A percentile compares a stretch with the other conserved stretches of the same genome.
Evolutionary conservation across 2,888 invertebrate genomes (phyloP).

Genomic region (Zhuqinia jingwanae): DNA sequence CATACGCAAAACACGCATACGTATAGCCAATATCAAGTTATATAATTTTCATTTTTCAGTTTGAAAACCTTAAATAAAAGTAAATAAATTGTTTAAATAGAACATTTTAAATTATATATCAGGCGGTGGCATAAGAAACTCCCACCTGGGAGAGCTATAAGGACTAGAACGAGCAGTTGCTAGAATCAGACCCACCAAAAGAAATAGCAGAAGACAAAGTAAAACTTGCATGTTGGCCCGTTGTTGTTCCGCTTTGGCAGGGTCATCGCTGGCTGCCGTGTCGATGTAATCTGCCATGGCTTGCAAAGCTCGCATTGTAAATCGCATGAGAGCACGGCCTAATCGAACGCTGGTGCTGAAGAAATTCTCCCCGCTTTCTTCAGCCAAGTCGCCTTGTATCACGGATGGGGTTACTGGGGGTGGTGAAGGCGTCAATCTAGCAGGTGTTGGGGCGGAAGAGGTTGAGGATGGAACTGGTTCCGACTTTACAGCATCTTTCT

Average conservation of each 20-base stretch:
- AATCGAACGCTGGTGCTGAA: conserved; percentile 71
- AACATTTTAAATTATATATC: conserved; percentile 67
- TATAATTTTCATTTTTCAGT: too few relatives aligned
- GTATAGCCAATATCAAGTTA: too few relatives aligned
- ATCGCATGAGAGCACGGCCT: conserved; percentile 74
- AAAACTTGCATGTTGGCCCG: conserved; percentile 86
- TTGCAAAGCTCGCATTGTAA: conserved; percentile 75
- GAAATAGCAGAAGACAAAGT: conserved; percentile 88
- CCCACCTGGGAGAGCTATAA: conserved; percentile 75
- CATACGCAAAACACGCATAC: too few relatives aligned
- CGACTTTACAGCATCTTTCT: conserved; percentile 44
- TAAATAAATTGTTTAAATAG: not conserved
- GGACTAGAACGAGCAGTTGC: conserved; percentile 81
- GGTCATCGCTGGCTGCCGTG: conserved; percentile 76
- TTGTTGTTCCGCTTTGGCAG: conserved; percentile 76
- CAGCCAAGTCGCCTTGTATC: conserved; percentile 27
- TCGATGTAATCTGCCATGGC: conserved; percentile 78
- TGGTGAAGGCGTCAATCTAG: not conserved
- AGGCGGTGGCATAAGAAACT: conserved; percentile 78
- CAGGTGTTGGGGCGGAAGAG: conserved; percentile 8
- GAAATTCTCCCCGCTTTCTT: conserved; percentile 69
- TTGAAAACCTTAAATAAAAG: not conserved
- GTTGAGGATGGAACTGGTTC: not conserved
- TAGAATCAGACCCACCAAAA: conserved; percentile 89
- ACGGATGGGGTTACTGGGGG: not conserved